These are phyloP conservation scores for Liolophura sinensis DNA, from an alignment of 1,140 invertebrate species.

Conservation along the genomic window DNA sequence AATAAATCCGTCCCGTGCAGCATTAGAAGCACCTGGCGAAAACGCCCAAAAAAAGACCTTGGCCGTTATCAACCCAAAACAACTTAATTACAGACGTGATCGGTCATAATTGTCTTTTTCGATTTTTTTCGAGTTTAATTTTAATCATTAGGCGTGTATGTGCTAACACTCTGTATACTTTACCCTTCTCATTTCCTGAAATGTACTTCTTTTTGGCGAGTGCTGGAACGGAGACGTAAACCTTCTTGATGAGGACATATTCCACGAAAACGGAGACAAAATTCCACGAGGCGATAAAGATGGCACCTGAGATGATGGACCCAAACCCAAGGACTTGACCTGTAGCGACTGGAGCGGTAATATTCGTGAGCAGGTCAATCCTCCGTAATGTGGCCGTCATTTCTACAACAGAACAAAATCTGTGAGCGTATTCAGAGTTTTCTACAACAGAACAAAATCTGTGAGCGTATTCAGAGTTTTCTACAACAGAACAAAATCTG, in stretches of 20 bases:
- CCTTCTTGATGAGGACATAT: slow-evolving; percentile 48
- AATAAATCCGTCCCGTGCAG: too few relatives aligned
- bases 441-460: too few relatives aligned
- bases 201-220: slow-evolving; percentile 31
- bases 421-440: too few relatives aligned
- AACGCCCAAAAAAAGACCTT: too few relatives aligned
- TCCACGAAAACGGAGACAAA: slow-evolving; percentile 56
- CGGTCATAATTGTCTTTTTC: too few relatives aligned
- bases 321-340: slow-evolving; percentile 52
- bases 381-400: slow-evolving; percentile 34
- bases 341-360: slow-evolving; percentile 58
- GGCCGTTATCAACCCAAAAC: too few relatives aligned
- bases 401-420: slow-evolving; percentile 8
- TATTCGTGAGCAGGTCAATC: slow-evolving; percentile 58
- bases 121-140: too few relatives aligned
- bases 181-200: neutral
- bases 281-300: slow-evolving; percentile 61
- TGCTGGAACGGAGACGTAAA: slow-evolving; percentile 48
- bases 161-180: neutral
- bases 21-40: too few relatives aligned
- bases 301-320: slow-evolving; percentile 33
- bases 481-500: too few relatives aligned
- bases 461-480: too few relatives aligned
- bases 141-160: too few relatives aligned
- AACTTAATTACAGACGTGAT: too few relatives aligned